A percentile compares a stretch with the other conserved stretches of the same genome.
These are phyloP conservation scores for Siniperca undulata DNA, from an alignment of 2,797 vertebrate genomes.

Conservation along the genomic window DNA sequence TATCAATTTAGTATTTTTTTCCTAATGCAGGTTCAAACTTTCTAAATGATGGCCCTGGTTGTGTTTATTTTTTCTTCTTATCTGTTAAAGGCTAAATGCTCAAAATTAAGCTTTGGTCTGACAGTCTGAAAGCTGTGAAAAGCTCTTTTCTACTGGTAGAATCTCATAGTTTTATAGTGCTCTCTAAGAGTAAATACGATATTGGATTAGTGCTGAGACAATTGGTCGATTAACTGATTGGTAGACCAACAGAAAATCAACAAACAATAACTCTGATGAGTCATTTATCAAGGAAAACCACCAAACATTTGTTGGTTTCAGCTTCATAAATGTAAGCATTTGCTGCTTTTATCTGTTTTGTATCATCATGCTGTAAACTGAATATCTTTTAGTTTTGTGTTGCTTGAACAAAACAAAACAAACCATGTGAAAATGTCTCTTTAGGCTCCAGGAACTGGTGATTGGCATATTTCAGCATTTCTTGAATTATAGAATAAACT, in stretches of 20 bases:
- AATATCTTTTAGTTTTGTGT: not conserved
- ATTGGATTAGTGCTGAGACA: conserved; percentile 14
- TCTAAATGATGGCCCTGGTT: conserved; percentile 19
- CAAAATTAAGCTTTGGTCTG: conserved; percentile 5
- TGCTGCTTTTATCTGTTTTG: not conserved
- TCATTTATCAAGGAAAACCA: conserved; percentile 5
- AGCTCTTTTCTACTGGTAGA: not conserved
- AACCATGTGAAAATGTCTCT: not conserved
- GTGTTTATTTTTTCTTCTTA: conserved; percentile 28
- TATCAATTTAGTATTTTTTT: conserved; percentile 23
- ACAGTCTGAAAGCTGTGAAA: conserved; percentile 12
- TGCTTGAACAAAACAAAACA: conserved; percentile 22
- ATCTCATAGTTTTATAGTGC: not conserved
- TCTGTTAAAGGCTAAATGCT: conserved; percentile 29
- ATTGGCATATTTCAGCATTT: not conserved
- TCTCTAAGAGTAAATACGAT: not conserved
- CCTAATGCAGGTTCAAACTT: conserved; percentile 26
- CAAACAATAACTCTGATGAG: not conserved
- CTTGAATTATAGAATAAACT: not conserved
- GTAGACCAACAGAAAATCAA: conserved; percentile 6
- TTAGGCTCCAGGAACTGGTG: too few relatives aligned
- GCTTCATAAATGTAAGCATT: conserved; percentile 5
- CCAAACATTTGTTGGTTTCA: conserved; percentile 2
- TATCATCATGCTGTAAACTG: not conserved
- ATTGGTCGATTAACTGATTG: not conserved